Evolutionary conservation across 2,797 vertebrate species (phyloP).

Genomic region (Liasis olivaceus): DNA sequence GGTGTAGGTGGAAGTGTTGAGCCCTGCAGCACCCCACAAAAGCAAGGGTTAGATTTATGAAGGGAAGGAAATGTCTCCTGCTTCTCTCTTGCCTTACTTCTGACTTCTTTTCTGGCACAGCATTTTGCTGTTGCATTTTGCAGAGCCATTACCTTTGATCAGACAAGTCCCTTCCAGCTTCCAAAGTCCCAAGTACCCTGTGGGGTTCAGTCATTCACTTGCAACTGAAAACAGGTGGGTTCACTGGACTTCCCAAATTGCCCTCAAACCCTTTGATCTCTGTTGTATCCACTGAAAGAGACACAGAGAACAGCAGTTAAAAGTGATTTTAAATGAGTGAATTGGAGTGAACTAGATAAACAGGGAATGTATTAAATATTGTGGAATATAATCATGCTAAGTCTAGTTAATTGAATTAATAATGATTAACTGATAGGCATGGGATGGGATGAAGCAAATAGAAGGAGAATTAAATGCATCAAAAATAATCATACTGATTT

Average conservation of each 20-base stretch:
- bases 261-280: background rate
- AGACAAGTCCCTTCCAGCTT: background rate
- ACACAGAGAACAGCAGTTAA: background rate
- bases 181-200: background rate
- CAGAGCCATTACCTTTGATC: too few relatives aligned
- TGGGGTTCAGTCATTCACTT: background rate
- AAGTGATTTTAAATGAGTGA: background rate
- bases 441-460: background rate
- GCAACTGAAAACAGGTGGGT: background rate
- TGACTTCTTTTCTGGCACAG: too few relatives aligned
- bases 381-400: background rate
- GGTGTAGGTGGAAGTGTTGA: too few relatives aligned
- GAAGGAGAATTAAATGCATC: background rate
- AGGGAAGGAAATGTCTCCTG: too few relatives aligned
- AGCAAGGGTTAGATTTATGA: too few relatives aligned
- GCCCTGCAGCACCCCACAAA: too few relatives aligned
- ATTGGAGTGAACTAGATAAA: background rate
- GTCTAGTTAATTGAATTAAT: background rate
- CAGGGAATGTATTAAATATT: background rate
- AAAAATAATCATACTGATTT: background rate
- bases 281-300: background rate
- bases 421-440: background rate
- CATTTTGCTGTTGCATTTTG: too few relatives aligned
- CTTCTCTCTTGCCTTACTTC: too few relatives aligned
- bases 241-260: background rate